These are phyloP conservation scores for Sebastes hubbsi DNA, from an alignment of 2,797 vertebrate species.

Conservation along the genomic window DNA sequence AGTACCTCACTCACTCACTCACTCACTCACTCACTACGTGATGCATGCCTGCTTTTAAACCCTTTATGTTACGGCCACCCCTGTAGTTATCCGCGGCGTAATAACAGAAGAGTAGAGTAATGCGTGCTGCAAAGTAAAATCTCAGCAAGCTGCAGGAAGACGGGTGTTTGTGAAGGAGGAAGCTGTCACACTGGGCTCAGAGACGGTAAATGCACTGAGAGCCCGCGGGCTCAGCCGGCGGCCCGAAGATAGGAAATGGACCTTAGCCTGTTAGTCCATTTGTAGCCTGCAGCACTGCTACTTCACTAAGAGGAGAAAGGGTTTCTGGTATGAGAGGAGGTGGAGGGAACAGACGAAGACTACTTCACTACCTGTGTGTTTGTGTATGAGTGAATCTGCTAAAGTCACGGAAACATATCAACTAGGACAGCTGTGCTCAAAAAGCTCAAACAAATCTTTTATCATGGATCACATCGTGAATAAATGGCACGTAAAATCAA, in stretches of 20 bases:
- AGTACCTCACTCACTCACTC: neutral
- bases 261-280: slow-evolving; percentile 6
- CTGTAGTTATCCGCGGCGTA: neutral
- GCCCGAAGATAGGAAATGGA: slow-evolving; percentile 19
- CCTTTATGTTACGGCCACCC: neutral
- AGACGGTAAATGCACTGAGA: slow-evolving; percentile 23
- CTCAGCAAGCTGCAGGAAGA: slow-evolving; percentile 8
- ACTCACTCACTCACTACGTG: neutral
- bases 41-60: neutral
- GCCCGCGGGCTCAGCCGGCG: neutral
- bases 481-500: neutral
- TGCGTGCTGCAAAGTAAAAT: slow-evolving; percentile 11
- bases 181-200: slow-evolving; percentile 41
- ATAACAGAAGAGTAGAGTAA: slow-evolving; percentile 8
- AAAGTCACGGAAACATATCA: neutral
- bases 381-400: neutral
- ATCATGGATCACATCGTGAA: neutral
- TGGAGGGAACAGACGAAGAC: neutral
- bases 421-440: neutral
- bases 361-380: neutral
- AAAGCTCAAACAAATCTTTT: neutral
- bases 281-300: neutral
- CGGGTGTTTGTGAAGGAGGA: slow-evolving; percentile 1
- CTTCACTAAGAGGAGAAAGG: neutral
- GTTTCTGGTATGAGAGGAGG: neutral